A percentile compares a stretch with the other conserved stretches of the same genome.
These are phyloP conservation scores for Lepetodrilus schrolli DNA, from an alignment of 2,888 invertebrate species.

Conservation along the genomic window DNA sequence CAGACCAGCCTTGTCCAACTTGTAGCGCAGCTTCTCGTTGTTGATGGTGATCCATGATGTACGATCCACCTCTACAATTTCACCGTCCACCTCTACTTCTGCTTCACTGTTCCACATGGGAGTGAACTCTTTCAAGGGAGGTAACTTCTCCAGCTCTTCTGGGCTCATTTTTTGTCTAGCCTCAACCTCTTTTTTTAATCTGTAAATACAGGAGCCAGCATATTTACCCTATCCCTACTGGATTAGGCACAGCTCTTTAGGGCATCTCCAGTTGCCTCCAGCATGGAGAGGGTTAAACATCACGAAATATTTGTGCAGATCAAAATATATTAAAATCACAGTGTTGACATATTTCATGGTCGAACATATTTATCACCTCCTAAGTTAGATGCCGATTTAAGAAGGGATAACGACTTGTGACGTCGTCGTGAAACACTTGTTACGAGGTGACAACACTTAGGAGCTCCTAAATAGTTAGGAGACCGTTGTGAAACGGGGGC, in stretches of 20 bases:
- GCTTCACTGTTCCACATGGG: slow-evolving; percentile 59
- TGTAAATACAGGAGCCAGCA: slow-evolving; percentile 5
- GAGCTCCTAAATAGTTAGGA: too few relatives aligned
- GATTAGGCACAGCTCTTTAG: too few relatives aligned
- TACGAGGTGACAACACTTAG: too few relatives aligned
- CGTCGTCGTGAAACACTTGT: too few relatives aligned
- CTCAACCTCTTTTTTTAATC: slow-evolving; percentile 39
- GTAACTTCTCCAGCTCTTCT: slow-evolving; percentile 48
- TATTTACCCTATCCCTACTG: neutral
- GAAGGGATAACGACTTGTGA: too few relatives aligned
- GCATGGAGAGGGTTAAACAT: too few relatives aligned
- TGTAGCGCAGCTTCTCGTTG: slow-evolving; percentile 57
- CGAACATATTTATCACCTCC: too few relatives aligned
- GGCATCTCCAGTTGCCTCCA: too few relatives aligned
- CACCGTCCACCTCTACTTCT: slow-evolving; percentile 37
- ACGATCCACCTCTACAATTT: slow-evolving; percentile 54
- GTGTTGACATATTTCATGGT: too few relatives aligned
- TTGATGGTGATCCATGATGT: slow-evolving; percentile 63
- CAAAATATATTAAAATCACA: neutral
- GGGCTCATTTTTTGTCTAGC: slow-evolving; percentile 41
- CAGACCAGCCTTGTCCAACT: slow-evolving; percentile 53
- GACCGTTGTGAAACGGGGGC: too few relatives aligned
- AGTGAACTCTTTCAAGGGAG: slow-evolving; percentile 50
- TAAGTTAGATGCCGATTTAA: too few relatives aligned
- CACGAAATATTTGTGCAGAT: neutral